Conservation (phyloP, 2,797 vertebrate genomes). For the Alosa sapidissima region DNA sequence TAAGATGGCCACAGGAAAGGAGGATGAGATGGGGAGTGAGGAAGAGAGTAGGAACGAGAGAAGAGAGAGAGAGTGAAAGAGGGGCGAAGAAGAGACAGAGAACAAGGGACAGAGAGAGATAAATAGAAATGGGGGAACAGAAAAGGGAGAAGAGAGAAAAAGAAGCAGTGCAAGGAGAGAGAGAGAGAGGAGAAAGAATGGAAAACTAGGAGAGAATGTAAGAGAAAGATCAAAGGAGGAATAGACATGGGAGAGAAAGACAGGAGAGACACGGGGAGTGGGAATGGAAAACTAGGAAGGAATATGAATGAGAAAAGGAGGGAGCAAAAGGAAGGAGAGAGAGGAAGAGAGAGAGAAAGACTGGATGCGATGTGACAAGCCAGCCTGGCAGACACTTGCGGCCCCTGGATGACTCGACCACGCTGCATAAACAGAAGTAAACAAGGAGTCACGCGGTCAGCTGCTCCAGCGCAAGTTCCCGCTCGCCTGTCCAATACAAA, state of each 20-base stretch:
- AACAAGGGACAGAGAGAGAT: neutral
- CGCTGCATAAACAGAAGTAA: conserved; percentile 48
- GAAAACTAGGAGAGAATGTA: neutral
- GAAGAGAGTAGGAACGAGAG: neutral
- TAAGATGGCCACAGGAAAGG: neutral
- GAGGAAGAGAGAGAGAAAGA: conserved; percentile 39
- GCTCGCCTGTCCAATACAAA: neutral
- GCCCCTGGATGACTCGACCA: conserved; percentile 72
- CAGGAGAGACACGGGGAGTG: neutral
- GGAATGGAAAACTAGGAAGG: neutral
- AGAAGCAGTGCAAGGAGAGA: neutral
- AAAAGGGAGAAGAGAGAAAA: neutral
- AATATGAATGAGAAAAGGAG: neutral
- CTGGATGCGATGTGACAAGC: conserved; percentile 66
- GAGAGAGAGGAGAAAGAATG: neutral
- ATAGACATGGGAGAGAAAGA: neutral
- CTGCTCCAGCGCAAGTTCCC: neutral
- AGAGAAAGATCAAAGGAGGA: neutral
- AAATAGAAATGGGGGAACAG: neutral
- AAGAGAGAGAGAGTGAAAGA: neutral
- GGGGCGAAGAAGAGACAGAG: neutral
- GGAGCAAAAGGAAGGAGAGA: neutral
- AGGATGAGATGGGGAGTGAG: neutral
- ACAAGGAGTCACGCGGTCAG: conserved; percentile 13
- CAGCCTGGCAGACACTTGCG: conserved; percentile 68